Base-by-base conservation (phyloP, 1,140 invertebrate species). In the Megathymus violae region DNA sequence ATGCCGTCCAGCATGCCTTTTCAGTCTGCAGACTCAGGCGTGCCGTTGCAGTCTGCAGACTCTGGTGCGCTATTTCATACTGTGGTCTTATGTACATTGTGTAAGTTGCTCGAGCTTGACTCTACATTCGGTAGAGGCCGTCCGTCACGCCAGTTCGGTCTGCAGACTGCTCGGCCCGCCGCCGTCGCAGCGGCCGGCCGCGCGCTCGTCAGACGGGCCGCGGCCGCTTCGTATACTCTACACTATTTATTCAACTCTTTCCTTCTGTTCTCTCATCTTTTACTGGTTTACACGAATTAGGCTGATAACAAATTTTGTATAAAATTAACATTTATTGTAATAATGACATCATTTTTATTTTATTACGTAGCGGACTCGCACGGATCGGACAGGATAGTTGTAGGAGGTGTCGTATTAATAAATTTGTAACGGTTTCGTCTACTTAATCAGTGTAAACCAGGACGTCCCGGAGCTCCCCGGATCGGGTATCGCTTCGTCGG, bases 221-320 rank as follows among this genome's bases (percentile, higher is more conserved):
- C 40, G 52, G 52, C 38, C 19, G 36, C 48, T 41, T 54, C 38
- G 15, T 54, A 63, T 59, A 71, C 65, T 67, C 56, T 65, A 74
- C 62, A 67, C 62, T 75, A 71, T 78, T 78, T 78, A 72, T 77
- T 71, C 56, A 62, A 65, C 65, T 62, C 68, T 51, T 51, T 61
- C 59, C 67, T 59, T 68, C 46, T 48, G 61, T 27, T 62, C 62
- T 74, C 15, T 67, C 11, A 72, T n/a, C 51, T 16, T 17, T 15
- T 9, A 50, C 27, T 54, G 51, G 51, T 54, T 54, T 54, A 54
- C 51, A 54, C 36, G 51, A 22, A 41, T 54, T 54, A 41, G 40
- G 51, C 40, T 54, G 17, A 41, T 40, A 10, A 15, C 40, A 6
- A 25, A 10, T 40, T 25, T 54, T 40, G 13, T 47, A 48, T 10